Base-by-base conservation (phyloP, 2,113 vertebrate species). In the Pelodiscus sinensis region DNA sequence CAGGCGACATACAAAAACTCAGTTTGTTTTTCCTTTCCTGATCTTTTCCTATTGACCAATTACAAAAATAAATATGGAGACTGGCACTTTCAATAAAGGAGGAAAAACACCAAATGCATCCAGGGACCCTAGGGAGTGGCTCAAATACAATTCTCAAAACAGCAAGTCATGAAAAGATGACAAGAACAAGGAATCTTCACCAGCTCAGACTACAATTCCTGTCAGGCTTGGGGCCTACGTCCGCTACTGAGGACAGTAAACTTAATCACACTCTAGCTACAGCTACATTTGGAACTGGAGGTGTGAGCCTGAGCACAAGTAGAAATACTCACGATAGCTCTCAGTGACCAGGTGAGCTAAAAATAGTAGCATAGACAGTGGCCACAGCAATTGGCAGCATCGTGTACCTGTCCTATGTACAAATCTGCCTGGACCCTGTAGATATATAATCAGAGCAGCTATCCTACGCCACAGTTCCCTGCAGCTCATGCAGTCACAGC, bases 1-100 rank as follows among this genome's bases (percentile, higher is more conserved):
- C n/a, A 9, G 65, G 60, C 92, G 52, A 84, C 81, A 62, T 51
- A 51, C 8, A 81, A 35, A 68, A 80, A 56, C 52, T 57, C 22
- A 73, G 65, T 6, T 38, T 12, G n/a, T 38, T 73, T 38, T 24
- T 31, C 15, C 44, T 78, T 73, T 57, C 54, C 35, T 56, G 55
- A 0, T 0, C 3, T 31, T 10, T 21, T 51, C 57, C 50, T 10
- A 87, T 0, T 31, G 58, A 82, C n/a, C 1, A 51, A 83, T 82
- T 55, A 81, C 8, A 25, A 94, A 92, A 1, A 52, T 31, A 31
- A 79, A 80, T 22, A 0, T 35, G 71, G 35, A 27, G 68, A 68
- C 2, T 55, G 85, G 84, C 91, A 95, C 82, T 38, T 62, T 79
- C 57, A 86, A 84, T 6, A 24, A 57, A 89, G 38, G 79, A 27